These are phyloP conservation scores for Drosophila pectinifera DNA, from an alignment of 1,140 invertebrate species.

Conservation along the genomic window DNA sequence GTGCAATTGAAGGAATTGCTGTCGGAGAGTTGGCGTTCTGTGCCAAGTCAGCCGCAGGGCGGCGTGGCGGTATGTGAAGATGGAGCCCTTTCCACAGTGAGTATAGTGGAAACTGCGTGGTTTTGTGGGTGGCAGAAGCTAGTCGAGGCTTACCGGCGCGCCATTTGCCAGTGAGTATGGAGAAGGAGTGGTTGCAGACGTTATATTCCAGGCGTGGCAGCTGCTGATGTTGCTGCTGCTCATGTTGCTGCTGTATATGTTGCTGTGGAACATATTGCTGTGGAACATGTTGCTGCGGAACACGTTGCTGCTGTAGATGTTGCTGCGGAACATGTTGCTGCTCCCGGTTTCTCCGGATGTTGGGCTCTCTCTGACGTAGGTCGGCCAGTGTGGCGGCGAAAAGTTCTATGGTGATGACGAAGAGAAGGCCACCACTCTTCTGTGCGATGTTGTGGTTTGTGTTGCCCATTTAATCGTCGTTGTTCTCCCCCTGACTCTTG, in stretches of 20 bases:
- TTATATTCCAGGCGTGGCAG: not conserved
- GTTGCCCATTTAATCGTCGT: constrained; percentile 30
- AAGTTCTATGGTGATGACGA: constrained; percentile 47
- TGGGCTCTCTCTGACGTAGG: constrained; percentile 38
- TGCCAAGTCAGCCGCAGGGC: constrained; percentile 66
- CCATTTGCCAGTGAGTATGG: constrained; percentile 36
- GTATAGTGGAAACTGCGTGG: constrained; percentile 22
- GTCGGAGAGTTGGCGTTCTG: constrained; percentile 48
- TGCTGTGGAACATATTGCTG: constrained; percentile 1
- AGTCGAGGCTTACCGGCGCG: constrained; percentile 57
- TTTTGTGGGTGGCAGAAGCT: constrained; percentile 30
- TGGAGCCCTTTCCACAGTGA: constrained; percentile 18
- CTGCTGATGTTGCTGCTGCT: not conserved
- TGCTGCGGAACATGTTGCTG: constrained; percentile 2
- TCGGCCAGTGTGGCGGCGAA: constrained; percentile 39
- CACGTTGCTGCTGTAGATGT: constrained; percentile 11
- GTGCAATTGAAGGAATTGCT: constrained; percentile 10
- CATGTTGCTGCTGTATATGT: constrained; percentile 11
- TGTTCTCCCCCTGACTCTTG: constrained; percentile 12
- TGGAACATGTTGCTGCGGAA: too few species aligned
- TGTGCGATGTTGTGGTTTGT: constrained; percentile 2
- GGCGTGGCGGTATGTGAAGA: constrained; percentile 31
- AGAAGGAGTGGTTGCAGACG: constrained; percentile 14
- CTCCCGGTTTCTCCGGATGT: constrained; percentile 9
- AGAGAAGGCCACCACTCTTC: constrained; percentile 14